Percentiles rank a stretch among this genome's conserved stretches.
Conservation (phyloP, 2,113 vertebrate genomes). For the Phalacrocorax carbo region DNA sequence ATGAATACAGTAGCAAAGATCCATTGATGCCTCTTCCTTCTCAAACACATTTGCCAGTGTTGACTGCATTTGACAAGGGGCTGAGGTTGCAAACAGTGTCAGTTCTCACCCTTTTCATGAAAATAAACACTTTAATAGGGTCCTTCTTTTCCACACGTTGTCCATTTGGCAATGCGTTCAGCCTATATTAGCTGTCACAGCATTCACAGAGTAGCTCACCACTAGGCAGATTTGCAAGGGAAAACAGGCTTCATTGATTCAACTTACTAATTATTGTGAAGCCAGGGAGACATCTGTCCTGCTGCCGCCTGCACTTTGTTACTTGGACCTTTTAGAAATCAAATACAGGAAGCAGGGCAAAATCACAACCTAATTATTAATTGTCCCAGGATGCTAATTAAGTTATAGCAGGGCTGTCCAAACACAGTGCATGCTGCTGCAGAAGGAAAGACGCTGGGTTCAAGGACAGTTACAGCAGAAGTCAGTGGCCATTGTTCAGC, state of each 20-base stretch:
- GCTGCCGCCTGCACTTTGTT: neutral
- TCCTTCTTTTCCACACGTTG: neutral
- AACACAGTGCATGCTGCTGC: neutral
- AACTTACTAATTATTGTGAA: neutral
- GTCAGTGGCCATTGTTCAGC: neutral
- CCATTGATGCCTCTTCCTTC: neutral
- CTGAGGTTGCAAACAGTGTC: neutral
- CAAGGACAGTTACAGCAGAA: neutral
- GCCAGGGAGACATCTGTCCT: neutral
- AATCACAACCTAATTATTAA: neutral
- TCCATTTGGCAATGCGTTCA: rapidly evolving
- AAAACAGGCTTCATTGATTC: neutral
- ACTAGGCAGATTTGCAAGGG: neutral
- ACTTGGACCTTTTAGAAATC: neutral
- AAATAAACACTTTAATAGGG: neutral
- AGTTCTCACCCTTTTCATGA: neutral
- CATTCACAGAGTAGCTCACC: neutral
- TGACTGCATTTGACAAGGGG: neutral
- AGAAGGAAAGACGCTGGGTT: neutral
- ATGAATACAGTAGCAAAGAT: neutral
- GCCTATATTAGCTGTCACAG: neutral
- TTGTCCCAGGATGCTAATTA: neutral
- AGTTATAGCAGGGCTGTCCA: neutral
- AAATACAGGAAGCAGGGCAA: neutral
- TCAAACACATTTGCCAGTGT: neutral